Conservation (phyloP, 2,113 vertebrate genomes). For the Oncorhynchus masou region DNA sequence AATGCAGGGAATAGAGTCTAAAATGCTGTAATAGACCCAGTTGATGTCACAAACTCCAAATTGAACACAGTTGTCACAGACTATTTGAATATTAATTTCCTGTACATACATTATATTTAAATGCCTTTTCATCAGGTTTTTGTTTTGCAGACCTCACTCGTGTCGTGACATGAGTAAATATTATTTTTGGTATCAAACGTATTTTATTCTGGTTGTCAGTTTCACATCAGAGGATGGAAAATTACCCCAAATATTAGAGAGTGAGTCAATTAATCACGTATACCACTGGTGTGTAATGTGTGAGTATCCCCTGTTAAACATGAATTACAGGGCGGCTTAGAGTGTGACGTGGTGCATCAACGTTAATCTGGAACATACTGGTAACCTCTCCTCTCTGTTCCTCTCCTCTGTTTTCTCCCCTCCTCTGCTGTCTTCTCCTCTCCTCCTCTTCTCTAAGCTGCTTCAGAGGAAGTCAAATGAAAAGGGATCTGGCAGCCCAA, state of each 20-base stretch:
- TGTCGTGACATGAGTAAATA: no score
- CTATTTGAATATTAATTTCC: no score
- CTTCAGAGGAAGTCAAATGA: constrained; percentile 72
- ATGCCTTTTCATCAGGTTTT: no score
- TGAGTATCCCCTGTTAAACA: constrained; percentile 77
- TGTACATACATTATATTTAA: no score
- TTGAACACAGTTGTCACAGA: no score
- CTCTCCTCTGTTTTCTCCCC: constrained; percentile 20
- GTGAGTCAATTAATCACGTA: constrained; percentile 74
- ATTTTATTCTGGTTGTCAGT: constrained; percentile 42
- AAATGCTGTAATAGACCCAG: no score
- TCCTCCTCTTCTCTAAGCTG: constrained; percentile 64
- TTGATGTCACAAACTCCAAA: no score
- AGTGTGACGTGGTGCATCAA: constrained; percentile 70
- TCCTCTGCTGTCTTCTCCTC: constrained; percentile 54
- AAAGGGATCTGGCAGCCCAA: constrained; percentile 76
- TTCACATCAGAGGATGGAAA: constrained; percentile 73
- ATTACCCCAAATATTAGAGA: constrained; percentile 73
- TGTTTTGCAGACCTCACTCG: no score
- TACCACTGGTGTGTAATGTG: constrained; percentile 72
- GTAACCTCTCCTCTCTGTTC: constrained; percentile 56
- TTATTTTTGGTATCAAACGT: no score
- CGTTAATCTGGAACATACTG: constrained; percentile 71
- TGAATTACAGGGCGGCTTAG: constrained; percentile 74
- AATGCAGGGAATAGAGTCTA: no score